These are phyloP conservation scores for Moxostoma hubbsi DNA, from an alignment of 2,797 vertebrate species.

Conservation along the genomic window DNA sequence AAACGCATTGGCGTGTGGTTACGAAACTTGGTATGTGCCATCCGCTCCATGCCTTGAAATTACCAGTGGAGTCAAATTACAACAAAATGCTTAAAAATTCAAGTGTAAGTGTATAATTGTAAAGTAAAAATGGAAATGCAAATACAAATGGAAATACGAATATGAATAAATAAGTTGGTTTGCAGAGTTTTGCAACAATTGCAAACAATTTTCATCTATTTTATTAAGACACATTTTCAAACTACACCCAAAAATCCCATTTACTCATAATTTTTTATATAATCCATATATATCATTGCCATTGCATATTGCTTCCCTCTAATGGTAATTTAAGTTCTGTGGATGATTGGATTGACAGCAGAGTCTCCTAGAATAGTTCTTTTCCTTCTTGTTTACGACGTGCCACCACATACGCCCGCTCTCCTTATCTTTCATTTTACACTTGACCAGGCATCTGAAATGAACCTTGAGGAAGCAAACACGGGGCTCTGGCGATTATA, in stretches of 20 bases:
- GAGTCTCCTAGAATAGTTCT: conserved; percentile 1
- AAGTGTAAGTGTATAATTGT: too few relatives aligned
- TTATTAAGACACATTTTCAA: not conserved
- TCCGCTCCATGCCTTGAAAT: too few relatives aligned
- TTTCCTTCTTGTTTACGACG: conserved; percentile 50
- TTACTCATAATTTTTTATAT: not conserved
- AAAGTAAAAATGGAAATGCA: too few relatives aligned
- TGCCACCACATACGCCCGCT: conserved; percentile 50
- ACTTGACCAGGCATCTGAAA: conserved; percentile 67
- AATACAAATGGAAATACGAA: too few relatives aligned
- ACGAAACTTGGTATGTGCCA: too few relatives aligned
- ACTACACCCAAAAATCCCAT: not conserved
- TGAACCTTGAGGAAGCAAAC: conserved; percentile 63
- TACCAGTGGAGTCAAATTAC: too few relatives aligned
- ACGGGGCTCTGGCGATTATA: conserved; percentile 63
- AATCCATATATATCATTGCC: not conserved
- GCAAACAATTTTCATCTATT: not conserved
- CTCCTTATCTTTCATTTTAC: conserved; percentile 69
- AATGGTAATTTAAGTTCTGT: not conserved
- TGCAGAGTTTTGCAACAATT: too few relatives aligned
- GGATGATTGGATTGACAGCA: conserved; percentile 19
- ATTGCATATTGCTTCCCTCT: not conserved
- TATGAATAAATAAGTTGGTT: too few relatives aligned
- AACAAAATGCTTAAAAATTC: too few relatives aligned
- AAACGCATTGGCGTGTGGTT: too few relatives aligned